These are phyloP conservation scores for Galerucella calmariensis DNA, from an alignment of 2,888 invertebrate species.

Conservation along the genomic window DNA sequence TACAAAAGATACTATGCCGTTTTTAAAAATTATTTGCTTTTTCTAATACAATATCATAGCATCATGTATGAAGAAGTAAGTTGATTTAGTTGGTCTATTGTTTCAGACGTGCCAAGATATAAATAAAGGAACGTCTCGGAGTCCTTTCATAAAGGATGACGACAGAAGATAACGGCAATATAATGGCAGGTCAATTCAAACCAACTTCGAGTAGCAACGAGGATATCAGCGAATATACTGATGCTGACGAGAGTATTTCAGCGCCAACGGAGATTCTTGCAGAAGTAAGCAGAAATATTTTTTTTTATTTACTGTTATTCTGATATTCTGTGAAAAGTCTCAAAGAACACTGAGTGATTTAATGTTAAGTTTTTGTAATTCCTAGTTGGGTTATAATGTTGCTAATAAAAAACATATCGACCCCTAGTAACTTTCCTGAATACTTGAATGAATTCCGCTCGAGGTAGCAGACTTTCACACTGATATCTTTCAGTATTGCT, in stretches of 20 bases:
- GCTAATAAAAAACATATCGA: too few species aligned
- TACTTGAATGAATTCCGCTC: too few species aligned
- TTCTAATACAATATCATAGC: too few species aligned
- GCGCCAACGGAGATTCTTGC: constrained; percentile 82
- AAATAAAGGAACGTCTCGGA: neutral
- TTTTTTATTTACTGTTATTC: neutral
- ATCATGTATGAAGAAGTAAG: neutral
- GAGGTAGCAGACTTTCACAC: too few species aligned
- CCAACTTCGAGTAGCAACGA: constrained; percentile 70
- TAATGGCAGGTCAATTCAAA: constrained; percentile 56
- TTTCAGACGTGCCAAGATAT: constrained; percentile 30
- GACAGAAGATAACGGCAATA: constrained; percentile 64
- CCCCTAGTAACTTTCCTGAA: too few species aligned
- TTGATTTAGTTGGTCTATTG: constrained; percentile 10
- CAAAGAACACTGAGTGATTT: too few species aligned
- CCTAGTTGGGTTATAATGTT: too few species aligned
- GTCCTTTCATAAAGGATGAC: constrained; percentile 52
- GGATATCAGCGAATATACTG: constrained; percentile 76
- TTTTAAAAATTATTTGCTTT: too few species aligned
- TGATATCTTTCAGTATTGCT: too few species aligned
- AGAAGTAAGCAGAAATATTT: constrained; percentile 68
- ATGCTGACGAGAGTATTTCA: constrained; percentile 78
- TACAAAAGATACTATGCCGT: too few species aligned
- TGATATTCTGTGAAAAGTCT: too few species aligned
- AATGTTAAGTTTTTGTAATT: too few species aligned